Base-by-base conservation (phyloP, 2,888 invertebrate genomes). In the Agrotis ipsilon region DNA sequence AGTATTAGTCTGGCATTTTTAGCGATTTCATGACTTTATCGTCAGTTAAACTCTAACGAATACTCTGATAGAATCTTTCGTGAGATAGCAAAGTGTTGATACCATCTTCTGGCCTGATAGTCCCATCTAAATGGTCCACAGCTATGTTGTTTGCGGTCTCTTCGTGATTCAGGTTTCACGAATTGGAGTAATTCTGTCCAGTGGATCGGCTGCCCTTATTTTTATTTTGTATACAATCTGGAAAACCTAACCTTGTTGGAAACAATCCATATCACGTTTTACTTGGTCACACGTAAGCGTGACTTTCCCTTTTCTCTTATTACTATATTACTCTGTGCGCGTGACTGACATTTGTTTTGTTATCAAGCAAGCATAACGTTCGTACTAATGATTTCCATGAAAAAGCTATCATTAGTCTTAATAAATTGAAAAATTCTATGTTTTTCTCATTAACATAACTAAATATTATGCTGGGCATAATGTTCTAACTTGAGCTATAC, bases 71-170 rank as follows among this genome's bases (percentile, higher is more conserved):
- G 85, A 57, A 98, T 91, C 72, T 95, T 19, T 97, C 96, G 74
- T 96, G 94, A 43, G 96, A 92, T 3, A 97, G 87, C 16, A 98
- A 91, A 0, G 97, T 92, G 21, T 96, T 88, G 51, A 97, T 94
- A 0, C 98, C 98, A 16, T 97, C 97, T 5, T 95, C 90, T 0
- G 96, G 0, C 97, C 98, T 0, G 98, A 98, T 65, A 98, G 88
- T 94, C 98, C 97, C 19, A 98, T n/a, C 92, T 79, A 98, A 92
- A 88, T 97, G 96, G 55, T 97, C 96, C 16, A 98, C 84, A 0
- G 98, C 97, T 52, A 97, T 96, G n/a, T n/a, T 97, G 96, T 94
- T 98, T 98, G 27, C 98, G 89, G 88, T 98, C 98, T 65, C 97
- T 88, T 63, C 98, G 95, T 16, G 97, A 94, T 18, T 97, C 96